These are phyloP conservation scores for Drosophila guanche DNA, from an alignment of 1,140 invertebrate species.

Conservation along the genomic window DNA sequence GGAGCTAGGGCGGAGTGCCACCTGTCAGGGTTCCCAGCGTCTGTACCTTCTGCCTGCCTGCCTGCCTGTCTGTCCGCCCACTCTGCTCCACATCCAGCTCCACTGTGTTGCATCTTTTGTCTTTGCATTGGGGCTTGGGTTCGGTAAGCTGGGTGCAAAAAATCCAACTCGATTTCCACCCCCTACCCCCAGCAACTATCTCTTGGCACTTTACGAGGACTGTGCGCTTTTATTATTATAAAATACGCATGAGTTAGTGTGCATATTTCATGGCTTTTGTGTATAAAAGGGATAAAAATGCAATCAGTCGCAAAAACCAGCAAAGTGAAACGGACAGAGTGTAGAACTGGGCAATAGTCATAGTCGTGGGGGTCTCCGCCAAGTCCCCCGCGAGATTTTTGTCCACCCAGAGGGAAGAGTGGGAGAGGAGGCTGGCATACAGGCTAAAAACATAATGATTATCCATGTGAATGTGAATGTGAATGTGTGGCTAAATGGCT, in stretches of 20 bases:
- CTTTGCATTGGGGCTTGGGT: slow-evolving; percentile 42
- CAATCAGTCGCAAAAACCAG: slow-evolving; percentile 80
- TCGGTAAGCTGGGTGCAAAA: neutral
- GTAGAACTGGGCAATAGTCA: slow-evolving; percentile 2
- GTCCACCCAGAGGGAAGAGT: slow-evolving; percentile 11
- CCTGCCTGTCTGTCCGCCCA: slow-evolving; percentile 11
- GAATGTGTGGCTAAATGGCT: slow-evolving; percentile 6
- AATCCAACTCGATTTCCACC: neutral
- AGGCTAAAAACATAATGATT: slow-evolving; percentile 29
- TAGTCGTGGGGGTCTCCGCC: slow-evolving; percentile 13
- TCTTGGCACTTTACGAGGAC: slow-evolving; percentile 38
- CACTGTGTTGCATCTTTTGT: slow-evolving; percentile 63
- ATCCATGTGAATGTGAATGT: slow-evolving; percentile 8
- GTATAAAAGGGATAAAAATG: slow-evolving; percentile 80
- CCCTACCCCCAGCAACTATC: neutral
- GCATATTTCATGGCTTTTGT: slow-evolving; percentile 81
- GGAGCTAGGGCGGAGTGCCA: neutral
- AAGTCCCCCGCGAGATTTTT: slow-evolving; percentile 47
- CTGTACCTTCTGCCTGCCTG: slow-evolving; percentile 32
- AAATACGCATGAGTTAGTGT: slow-evolving; percentile 82
- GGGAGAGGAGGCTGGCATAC: slow-evolving; percentile 1
- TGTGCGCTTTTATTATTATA: slow-evolving; percentile 77
- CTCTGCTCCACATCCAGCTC: slow-evolving; percentile 19
- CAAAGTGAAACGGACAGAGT: slow-evolving; percentile 76
- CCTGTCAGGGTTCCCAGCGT: neutral